Evolutionary conservation across 2,113 vertebrate species (phyloP).

Genomic region (Alaudala cheleensis): DNA sequence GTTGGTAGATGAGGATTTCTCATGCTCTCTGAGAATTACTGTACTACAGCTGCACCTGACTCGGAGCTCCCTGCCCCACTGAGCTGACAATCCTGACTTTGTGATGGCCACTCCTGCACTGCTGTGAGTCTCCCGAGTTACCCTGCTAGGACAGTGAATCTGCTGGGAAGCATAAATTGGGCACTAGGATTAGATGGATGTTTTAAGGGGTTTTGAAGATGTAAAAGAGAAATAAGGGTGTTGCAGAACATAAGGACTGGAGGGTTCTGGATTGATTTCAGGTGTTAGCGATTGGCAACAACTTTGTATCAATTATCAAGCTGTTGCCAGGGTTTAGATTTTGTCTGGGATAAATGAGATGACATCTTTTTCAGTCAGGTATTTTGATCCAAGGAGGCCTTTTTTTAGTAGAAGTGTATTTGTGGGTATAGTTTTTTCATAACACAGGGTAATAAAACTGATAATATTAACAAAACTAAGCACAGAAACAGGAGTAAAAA

Average conservation of each 20-base stretch:
- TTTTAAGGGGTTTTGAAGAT: not conserved
- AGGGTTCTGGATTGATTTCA: not conserved
- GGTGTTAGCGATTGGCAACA: not conserved
- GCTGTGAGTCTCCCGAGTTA: not conserved
- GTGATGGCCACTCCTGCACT: not conserved
- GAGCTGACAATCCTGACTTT: not conserved
- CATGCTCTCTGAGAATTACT: not conserved
- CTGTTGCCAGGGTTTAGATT: not conserved
- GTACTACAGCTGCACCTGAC: not conserved
- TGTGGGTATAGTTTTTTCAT: not conserved
- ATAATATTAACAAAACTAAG: not conserved
- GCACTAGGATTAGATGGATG: not conserved
- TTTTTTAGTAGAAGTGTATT: not conserved
- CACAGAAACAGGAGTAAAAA: not conserved
- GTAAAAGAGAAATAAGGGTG: not conserved
- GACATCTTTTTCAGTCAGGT: not conserved
- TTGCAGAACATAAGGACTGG: not conserved
- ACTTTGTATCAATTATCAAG: not conserved
- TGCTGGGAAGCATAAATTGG: not conserved
- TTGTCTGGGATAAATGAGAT: not conserved
- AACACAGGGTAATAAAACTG: not conserved
- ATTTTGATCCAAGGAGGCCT: not conserved
- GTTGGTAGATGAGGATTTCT: not conserved
- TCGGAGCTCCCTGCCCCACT: fast-evolving
- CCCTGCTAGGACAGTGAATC: not conserved